Evolutionary conservation across 2,888 invertebrate genomes (phyloP).

Genomic region (Athalia circularis): DNA sequence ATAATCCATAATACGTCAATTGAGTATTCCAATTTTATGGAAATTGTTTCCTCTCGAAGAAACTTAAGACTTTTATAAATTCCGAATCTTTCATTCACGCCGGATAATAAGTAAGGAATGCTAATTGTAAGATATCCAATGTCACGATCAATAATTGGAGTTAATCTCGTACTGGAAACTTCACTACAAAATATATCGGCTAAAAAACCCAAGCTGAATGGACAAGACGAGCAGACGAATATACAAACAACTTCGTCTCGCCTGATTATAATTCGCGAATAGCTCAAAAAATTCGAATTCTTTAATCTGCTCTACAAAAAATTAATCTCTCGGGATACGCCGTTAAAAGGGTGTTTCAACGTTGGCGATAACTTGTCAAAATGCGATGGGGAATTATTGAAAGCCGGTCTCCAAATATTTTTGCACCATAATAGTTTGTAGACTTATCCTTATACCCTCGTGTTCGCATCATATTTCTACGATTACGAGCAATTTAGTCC

Average conservation of each 20-base stretch:
- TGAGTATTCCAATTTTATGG: conserved; percentile 14
- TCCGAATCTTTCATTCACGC: background rate
- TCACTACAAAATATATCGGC: background rate
- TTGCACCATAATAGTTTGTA: too few species aligned
- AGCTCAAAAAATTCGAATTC: background rate
- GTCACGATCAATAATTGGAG: conserved; percentile 13
- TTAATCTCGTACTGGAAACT: background rate
- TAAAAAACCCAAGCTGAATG: background rate
- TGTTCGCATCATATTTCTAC: too few species aligned
- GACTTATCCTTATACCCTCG: too few species aligned
- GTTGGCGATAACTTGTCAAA: too few species aligned
- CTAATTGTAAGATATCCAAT: conserved; percentile 3
- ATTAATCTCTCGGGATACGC: background rate
- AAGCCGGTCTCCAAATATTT: too few species aligned
- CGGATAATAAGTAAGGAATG: background rate
- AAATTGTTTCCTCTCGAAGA: conserved; percentile 13
- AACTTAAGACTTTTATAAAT: background rate
- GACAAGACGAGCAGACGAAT: background rate
- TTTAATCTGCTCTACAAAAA: background rate
- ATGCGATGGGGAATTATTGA: too few species aligned
- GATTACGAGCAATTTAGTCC: too few species aligned
- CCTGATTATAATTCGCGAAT: background rate
- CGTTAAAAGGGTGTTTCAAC: too few species aligned
- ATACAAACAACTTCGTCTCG: background rate
- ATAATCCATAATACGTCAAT: background rate